phyloP scores from a whole-genome alignment of 2,113 vertebrate genomes.

The Macrotus californicus region DNA sequence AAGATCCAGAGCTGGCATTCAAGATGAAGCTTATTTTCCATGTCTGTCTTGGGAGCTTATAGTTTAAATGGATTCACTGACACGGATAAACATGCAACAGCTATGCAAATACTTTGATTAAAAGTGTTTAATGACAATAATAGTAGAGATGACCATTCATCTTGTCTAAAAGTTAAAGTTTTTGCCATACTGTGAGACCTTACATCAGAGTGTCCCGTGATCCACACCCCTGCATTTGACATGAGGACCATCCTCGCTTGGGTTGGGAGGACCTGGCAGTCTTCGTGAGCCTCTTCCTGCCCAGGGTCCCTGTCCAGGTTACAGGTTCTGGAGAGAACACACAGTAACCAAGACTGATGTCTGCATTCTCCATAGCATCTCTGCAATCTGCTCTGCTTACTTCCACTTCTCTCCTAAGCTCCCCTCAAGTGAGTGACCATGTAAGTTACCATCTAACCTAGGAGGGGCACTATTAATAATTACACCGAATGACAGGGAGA shows the following conservation, averaged over 20 bases:
- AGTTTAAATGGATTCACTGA: neutral
- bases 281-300: rapidly evolving
- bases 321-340: neutral
- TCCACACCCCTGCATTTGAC: neutral
- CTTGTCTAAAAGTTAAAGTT: neutral
- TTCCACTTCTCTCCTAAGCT: neutral
- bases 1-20: neutral
- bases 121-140: neutral
- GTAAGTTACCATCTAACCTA: neutral
- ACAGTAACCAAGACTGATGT: rapidly evolving
- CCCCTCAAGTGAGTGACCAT: neutral
- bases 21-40: neutral
- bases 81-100: neutral
- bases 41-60: neutral
- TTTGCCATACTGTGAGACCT: neutral
- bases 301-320: neutral
- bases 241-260: neutral
- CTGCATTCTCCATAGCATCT: rapidly evolving
- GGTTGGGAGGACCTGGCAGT: neutral
- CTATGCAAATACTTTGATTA: neutral
- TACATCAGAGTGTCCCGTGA: neutral
- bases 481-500: neutral
- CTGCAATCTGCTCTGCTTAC: neutral
- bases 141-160: neutral
- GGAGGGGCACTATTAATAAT: no score